Percentiles rank a stretch among this genome's conserved stretches.
Conservation (phyloP, 2,888 invertebrate species). For the Cetonia aurata region DNA sequence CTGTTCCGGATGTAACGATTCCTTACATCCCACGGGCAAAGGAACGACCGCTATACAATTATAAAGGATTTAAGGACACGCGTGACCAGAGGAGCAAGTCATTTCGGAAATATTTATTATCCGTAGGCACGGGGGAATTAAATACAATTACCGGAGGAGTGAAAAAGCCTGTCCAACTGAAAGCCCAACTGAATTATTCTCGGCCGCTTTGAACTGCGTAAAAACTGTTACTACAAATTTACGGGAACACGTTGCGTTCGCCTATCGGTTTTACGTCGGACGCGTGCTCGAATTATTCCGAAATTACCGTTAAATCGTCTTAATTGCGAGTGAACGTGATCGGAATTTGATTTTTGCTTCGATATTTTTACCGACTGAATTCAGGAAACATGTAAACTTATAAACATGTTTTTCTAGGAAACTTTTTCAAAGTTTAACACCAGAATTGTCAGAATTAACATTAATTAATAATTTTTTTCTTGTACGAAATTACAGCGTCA, state of each 20-base stretch:
- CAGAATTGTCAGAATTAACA: too few species aligned
- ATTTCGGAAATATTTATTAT: conserved; percentile 47
- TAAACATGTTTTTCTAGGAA: too few species aligned
- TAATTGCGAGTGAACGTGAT: too few species aligned
- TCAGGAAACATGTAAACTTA: too few species aligned
- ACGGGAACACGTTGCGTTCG: neutral
- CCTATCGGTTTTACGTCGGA: neutral
- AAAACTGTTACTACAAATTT: conserved; percentile 8
- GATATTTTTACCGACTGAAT: too few species aligned
- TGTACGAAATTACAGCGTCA: too few species aligned
- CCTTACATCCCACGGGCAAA: conserved; percentile 39
- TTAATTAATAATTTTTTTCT: too few species aligned
- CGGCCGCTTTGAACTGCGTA: conserved; percentile 12
- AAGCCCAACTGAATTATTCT: conserved; percentile 37
- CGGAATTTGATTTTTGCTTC: too few species aligned
- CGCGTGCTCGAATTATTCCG: too few species aligned
- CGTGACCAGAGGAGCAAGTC: conserved; percentile 52
- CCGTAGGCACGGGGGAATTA: conserved; percentile 32
- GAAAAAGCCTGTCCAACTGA: conserved; percentile 35
- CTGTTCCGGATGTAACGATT: conserved; percentile 22
- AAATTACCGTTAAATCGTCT: too few species aligned
- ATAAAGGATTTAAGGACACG: conserved; percentile 52
- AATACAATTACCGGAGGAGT: conserved; percentile 38
- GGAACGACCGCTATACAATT: conserved; percentile 52
- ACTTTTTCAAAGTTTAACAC: too few species aligned